Evolutionary conservation across 2,797 vertebrate genomes (phyloP).

Genomic region (Microctenopoma steveboyesi): DNA sequence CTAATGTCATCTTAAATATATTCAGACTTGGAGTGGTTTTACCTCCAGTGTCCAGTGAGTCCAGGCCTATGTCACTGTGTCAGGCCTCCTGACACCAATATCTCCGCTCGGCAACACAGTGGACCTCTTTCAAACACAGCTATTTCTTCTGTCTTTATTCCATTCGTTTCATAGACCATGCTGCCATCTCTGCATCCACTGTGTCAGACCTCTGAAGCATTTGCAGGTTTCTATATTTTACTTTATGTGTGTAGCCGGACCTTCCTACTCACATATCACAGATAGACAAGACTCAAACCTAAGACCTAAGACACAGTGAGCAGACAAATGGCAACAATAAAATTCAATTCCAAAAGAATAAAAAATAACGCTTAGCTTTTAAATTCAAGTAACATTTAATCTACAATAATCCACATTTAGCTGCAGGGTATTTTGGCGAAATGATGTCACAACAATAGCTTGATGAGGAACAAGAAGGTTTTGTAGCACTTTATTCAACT

Average conservation of each 20-base stretch:
- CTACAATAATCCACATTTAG: background rate
- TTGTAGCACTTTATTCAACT: background rate
- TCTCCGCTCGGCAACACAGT: constrained; percentile 74
- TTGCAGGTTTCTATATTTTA: constrained; percentile 2
- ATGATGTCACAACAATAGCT: background rate
- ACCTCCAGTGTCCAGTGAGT: constrained; percentile 16
- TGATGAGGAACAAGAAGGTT: background rate
- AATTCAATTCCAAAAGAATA: background rate
- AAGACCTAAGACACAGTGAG: background rate
- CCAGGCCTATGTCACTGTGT: constrained; percentile 63
- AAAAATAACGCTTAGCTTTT: background rate
- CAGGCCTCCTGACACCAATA: constrained; percentile 82
- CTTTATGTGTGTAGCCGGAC: background rate
- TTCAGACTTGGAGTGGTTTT: background rate
- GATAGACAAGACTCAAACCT: background rate
- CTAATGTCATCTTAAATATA: background rate
- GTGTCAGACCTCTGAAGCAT: constrained; percentile 15
- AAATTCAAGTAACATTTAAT: constrained; percentile 6
- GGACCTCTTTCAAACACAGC: constrained; percentile 73
- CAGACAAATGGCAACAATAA: constrained; percentile 3
- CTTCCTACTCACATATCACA: background rate
- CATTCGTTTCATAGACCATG: constrained; percentile 44
- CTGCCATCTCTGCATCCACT: constrained; percentile 25
- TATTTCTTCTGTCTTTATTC: constrained; percentile 38
- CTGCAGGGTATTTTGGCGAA: background rate